phyloP scores from a whole-genome alignment of 2,888 invertebrate genomes.

The Phalera bucephala region DNA sequence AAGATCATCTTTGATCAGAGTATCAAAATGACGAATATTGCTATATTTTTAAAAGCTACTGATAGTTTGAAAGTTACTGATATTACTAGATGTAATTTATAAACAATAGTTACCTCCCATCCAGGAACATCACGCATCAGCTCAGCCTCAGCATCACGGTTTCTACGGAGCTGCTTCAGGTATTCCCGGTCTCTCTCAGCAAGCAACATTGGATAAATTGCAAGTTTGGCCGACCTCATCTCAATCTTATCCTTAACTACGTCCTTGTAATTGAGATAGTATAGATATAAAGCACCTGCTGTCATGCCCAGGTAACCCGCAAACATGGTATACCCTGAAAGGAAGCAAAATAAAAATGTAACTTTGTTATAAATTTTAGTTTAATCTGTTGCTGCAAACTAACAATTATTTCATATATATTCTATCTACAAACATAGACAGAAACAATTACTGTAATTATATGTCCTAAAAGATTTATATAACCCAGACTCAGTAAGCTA shows the following conservation, averaged over 20 bases:
- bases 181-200: conserved; percentile 94
- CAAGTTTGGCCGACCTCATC: conserved; percentile 89
- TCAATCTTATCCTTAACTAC: conserved; percentile 85
- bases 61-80: no score
- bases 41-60: no score
- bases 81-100: no score
- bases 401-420: no score
- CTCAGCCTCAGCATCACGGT: conserved; percentile 92
- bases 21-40: no score
- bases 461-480: no score
- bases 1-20: no score
- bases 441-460: no score
- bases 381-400: no score
- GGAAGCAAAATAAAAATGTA: background rate
- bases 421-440: no score
- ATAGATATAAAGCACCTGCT: conserved; percentile 81
- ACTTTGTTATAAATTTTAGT: no score
- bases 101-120: conserved; percentile 90
- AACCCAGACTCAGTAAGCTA: no score
- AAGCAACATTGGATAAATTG: conserved; percentile 88
- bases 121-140: conserved; percentile 95
- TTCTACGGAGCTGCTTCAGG: conserved; percentile 89
- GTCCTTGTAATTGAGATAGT: conserved; percentile 78
- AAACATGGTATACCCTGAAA: conserved; percentile 84
- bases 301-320: conserved; percentile 85